Evolutionary conservation across 2,113 vertebrate species (phyloP).

Genomic region (Mesembrinibis cayennensis): DNA sequence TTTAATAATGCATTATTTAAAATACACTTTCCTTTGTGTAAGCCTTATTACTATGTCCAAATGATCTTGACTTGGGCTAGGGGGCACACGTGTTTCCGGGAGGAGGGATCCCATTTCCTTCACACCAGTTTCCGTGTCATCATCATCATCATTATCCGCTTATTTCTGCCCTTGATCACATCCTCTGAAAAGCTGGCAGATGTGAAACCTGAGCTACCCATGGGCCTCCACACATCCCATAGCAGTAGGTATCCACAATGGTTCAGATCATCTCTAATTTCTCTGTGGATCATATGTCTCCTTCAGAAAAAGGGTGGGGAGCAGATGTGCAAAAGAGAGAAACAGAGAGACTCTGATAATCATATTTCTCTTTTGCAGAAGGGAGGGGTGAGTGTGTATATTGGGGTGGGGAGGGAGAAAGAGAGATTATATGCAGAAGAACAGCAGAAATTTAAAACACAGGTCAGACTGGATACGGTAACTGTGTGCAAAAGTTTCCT

Average conservation of each 20-base stretch:
- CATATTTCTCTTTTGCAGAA: background rate
- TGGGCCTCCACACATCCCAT: constrained; percentile 5
- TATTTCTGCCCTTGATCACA: constrained; percentile 60
- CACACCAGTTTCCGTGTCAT: constrained; percentile 20
- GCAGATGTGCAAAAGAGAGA: constrained; percentile 3
- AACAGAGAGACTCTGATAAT: background rate
- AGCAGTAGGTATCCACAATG: constrained; percentile 28
- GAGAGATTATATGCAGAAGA: background rate
- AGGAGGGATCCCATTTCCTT: constrained; percentile 41
- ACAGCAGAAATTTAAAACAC: background rate
- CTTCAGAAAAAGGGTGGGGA: constrained; percentile 45
- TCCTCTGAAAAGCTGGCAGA: constrained; percentile 65
- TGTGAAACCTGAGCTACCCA: constrained; percentile 61
- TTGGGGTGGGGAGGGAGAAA: background rate
- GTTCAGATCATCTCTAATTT: constrained; percentile 33
- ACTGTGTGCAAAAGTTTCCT: constrained; percentile 2
- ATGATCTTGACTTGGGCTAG: constrained; percentile 15
- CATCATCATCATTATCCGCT: background rate
- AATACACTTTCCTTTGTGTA: background rate
- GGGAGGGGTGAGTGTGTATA: background rate
- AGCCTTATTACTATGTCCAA: background rate
- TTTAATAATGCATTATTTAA: background rate
- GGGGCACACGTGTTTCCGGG: background rate
- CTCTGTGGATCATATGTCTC: background rate
- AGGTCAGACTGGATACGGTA: background rate